Conservation (phyloP, 2,113 vertebrate genomes). For the Todiramphus saurophagus region DNA sequence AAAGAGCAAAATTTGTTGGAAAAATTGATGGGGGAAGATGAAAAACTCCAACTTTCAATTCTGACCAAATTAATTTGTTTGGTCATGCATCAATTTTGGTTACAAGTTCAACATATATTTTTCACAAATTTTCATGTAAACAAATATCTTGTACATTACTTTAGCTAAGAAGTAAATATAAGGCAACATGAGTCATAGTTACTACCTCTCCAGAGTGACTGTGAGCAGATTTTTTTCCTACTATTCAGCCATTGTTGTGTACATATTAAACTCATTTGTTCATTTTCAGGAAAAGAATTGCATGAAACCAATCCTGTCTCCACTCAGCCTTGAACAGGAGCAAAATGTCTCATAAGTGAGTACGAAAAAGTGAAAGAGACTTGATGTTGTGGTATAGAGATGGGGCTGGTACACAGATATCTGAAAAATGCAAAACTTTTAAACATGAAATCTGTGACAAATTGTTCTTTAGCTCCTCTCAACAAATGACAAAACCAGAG, state of each 20-base stretch:
- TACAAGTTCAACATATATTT: neutral
- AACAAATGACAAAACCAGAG: neutral
- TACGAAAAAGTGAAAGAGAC: neutral
- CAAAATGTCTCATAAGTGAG: neutral
- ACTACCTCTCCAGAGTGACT: neutral
- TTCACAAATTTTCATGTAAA: neutral
- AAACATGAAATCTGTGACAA: neutral
- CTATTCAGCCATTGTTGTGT: neutral
- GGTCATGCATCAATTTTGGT: neutral
- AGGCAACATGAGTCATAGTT: neutral
- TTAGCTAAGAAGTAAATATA: neutral
- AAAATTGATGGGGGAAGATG: neutral
- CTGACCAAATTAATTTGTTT: neutral
- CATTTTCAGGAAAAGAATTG: neutral
- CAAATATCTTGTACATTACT: neutral
- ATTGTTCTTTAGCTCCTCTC: neutral
- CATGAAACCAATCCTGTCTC: neutral
- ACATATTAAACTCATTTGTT: neutral
- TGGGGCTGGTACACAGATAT: neutral
- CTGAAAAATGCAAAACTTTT: neutral
- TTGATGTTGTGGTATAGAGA: neutral
- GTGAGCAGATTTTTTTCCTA: neutral
- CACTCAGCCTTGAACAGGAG: neutral
- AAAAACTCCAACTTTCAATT: neutral
- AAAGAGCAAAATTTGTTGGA: neutral